Base-by-base conservation (phyloP, 37 sponge, comb jelly and placozoan genomes). In the Geodia barretti region DNA sequence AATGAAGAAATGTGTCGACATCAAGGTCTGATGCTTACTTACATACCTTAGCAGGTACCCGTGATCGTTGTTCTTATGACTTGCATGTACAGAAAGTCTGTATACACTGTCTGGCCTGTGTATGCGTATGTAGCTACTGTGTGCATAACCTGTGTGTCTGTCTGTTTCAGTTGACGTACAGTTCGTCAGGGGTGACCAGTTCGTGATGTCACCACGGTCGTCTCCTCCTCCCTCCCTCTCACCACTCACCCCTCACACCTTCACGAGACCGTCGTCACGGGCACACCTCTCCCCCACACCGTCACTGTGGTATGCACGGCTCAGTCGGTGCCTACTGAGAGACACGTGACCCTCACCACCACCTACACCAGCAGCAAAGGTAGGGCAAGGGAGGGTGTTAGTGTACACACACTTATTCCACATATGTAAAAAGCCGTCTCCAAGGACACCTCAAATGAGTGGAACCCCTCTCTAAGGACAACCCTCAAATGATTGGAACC, bases 301-400 rank as follows among this genome's bases (percentile, higher is more conserved):
- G 37, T 88, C 20, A 82, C 88, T 34, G 77, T 88, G 41, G 83
- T 88, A 8, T 81, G 83, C 58, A 77, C 83, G 1, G 77, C 88
- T 25, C 42, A 63, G 7, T 62, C 77, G 31, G 65, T 88, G 8
- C 88, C 83, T 7, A 30, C 72, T 62, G 30, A 64, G 42, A 59
- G 72, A 39, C 4, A 0, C 60, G n/a, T 86, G 73, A 73, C 75
- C 14, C 39, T 86, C 29, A 77, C 81, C 0, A 64, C 87, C 60
- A 76, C 75, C 21, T 86, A 80, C 70, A 77, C 32, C 41, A 70
- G 77, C 20, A n/a, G 0, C 26, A n/a, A 75, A 25, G 84, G 84
- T 83, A 75, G 3, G 34, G 2, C 20, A 35, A 35, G 38, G 42
- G 62, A 41, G 24, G 64, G 23, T 19, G 67, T 79, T n/a, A n/a